A percentile compares a stretch with the other conserved stretches of the same genome.
These are phyloP conservation scores for Xiphorhynchus erythropygius DNA, from an alignment of 2,797 vertebrate species.

Conservation along the genomic window DNA sequence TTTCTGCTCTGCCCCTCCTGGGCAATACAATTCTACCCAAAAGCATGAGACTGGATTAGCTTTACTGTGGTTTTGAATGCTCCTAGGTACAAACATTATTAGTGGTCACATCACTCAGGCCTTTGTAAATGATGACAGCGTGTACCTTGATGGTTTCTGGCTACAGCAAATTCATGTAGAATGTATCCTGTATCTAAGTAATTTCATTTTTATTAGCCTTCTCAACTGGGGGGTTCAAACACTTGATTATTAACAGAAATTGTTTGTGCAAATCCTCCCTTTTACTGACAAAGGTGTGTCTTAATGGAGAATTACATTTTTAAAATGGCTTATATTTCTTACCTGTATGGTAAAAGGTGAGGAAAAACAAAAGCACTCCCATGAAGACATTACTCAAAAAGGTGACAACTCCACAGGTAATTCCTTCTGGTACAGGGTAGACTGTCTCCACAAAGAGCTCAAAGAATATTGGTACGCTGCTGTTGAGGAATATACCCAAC, in stretches of 20 bases:
- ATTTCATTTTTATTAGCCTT: not conserved
- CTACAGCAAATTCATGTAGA: not conserved
- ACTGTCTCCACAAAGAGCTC: conserved; percentile 97
- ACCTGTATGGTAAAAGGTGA: conserved; percentile 95
- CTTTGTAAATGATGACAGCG: not conserved
- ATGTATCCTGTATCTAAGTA: not conserved
- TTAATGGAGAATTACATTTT: not conserved
- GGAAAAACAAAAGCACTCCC: conserved; percentile 91
- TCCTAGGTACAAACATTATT: not conserved
- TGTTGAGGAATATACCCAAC: conserved; percentile 94
- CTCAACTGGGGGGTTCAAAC: not conserved
- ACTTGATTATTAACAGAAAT: not conserved
- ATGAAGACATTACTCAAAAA: conserved; percentile 95
- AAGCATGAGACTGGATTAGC: not conserved
- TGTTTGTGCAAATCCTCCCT: not conserved
- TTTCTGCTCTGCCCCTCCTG: not conserved
- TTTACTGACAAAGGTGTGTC: not conserved
- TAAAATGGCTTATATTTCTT: conserved; percentile 60
- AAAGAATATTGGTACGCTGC: conserved; percentile 96
- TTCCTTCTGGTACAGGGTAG: conserved; percentile 97
- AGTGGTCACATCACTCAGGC: not conserved
- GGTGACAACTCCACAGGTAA: conserved; percentile 96
- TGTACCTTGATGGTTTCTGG: not conserved
- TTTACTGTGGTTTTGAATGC: not conserved
- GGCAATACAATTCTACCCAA: not conserved